Base-by-base conservation (phyloP, 2,797 vertebrate species). In the Aratinga solstitialis region DNA sequence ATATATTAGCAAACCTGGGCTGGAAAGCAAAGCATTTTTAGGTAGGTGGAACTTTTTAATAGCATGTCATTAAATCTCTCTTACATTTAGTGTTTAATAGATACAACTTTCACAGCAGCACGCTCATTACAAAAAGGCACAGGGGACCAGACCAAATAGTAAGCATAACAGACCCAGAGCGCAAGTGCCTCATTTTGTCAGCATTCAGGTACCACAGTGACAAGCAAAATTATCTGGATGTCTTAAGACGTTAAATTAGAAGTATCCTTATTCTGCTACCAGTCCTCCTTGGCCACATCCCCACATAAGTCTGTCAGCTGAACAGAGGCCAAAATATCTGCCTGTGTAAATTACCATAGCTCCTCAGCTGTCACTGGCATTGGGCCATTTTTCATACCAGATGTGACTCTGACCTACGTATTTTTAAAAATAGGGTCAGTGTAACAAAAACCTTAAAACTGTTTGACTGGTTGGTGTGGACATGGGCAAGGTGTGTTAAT, bases 11-110 rank as follows among this genome's bases (percentile, higher is more conserved):
- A 94, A 95, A 93, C 82, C 84, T 78, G 62, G 47, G 42, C 69
- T 92, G 71, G 76, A 94, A 96, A 86, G 92, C 51, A 92, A 94
- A 92, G 82, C 72, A 43, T 54, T 92, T 78, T 63, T 92, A 91
- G 79, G 84, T 84, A 91, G 87, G 91, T 94, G 73, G 92, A 94
- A 95, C 58, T 84, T 92, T 89, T 93, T 88, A 93, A 94, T 51
- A 95, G 89, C 43, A 67, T 88, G 61, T 81, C 59, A 93, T 94
- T 96, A 94, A 91, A 92, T 66, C 84, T 75, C 50, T 86, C 79
- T 95, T 84, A 86, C 59, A 92, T 88, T 78, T 85, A 93, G 76
- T 53, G 58, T 94, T 94, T 95, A 89, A 88, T 85, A 96, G 79
- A 84, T 30, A 19, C 34, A 87, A 81, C 66, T 79, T 92, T 66